Base-by-base conservation (phyloP, 1,140 invertebrate genomes). In the Chrysoperla carnea region DNA sequence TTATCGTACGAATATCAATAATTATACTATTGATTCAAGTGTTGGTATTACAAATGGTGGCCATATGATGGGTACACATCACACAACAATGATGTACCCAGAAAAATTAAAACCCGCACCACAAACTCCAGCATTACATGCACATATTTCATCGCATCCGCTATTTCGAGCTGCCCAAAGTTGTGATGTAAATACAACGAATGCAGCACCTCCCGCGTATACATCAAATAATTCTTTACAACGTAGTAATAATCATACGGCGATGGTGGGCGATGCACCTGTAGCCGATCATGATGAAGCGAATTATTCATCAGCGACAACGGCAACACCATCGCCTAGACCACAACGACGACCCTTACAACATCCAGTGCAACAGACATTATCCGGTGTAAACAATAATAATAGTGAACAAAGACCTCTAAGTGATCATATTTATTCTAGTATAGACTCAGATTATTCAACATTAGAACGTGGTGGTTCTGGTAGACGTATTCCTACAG, bases 361-460 rank as follows among this genome's bases (percentile, higher is more conserved):
- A 15, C 50, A 50, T 33, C 63, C 59, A 56, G 64, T 54, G 51
- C 62, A 49, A 44, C 65, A 59, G 52, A 70, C 64, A 43, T 54
- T 63, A 37, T 56, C 63, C 45, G 63, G 66, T 52, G 67, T 63
- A 14, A 59, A 44, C 35, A 28, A 23, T 23, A 23, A 23, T 23
- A 23, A 23, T 23, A 23, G 17, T 23, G 72, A 69, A 49, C 70
- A 76, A 42, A 68, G 81, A 48, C 82, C 82, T 15, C 73, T 81
- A 31, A 84, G 81, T 43, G 84, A 86, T 63, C 84, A 86, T 61
- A 86, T 87, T 52, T 87, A 87, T 57, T 85, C 82, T 27, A 84
- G 81, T 51, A 86, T 87, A 60, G 84, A 86, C 60, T 84, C 82
- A 43, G 83, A 86, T 58, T 85, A 87, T 52, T 73, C 72, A 45